phyloP scores from a whole-genome alignment of 2,888 invertebrate genomes.

The Agrypnus murinus region DNA sequence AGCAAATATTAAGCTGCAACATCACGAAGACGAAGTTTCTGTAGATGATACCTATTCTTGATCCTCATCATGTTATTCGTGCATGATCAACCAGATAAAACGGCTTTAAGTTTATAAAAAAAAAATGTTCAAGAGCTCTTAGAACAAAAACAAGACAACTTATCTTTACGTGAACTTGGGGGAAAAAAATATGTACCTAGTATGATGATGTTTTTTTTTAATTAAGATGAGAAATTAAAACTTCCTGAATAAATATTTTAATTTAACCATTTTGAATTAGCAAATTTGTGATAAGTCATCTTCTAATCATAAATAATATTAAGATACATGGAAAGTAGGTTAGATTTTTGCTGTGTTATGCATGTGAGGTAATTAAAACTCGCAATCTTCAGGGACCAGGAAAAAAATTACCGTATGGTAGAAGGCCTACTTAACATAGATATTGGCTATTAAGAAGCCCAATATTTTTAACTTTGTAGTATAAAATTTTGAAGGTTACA shows the following conservation, averaged over 20 bases:
- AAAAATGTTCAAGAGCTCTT: not conserved
- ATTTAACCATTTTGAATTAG: not conserved
- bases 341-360: conserved; percentile 31
- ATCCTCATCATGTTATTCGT: conserved; percentile 26
- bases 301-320: not conserved
- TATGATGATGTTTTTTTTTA: too few species aligned
- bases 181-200: too few species aligned
- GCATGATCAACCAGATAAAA: conserved; percentile 24
- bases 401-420: conserved; percentile 32
- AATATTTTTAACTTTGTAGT: too few species aligned
- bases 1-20: conserved; percentile 53
- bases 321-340: conserved; percentile 20
- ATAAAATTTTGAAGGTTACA: not conserved
- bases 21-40: conserved; percentile 27
- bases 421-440: conserved; percentile 12
- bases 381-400: not conserved
- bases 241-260: conserved; percentile 1
- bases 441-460: conserved; percentile 26
- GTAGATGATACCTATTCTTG: conserved; percentile 24
- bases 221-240: not conserved
- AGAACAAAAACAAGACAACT: not conserved
- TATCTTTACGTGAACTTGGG: too few species aligned
- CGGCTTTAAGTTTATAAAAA: not conserved
- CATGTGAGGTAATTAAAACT: conserved; percentile 31
- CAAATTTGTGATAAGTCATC: not conserved